phyloP scores from a whole-genome alignment of 2,113 vertebrate genomes.

The Mustelus asterias region DNA sequence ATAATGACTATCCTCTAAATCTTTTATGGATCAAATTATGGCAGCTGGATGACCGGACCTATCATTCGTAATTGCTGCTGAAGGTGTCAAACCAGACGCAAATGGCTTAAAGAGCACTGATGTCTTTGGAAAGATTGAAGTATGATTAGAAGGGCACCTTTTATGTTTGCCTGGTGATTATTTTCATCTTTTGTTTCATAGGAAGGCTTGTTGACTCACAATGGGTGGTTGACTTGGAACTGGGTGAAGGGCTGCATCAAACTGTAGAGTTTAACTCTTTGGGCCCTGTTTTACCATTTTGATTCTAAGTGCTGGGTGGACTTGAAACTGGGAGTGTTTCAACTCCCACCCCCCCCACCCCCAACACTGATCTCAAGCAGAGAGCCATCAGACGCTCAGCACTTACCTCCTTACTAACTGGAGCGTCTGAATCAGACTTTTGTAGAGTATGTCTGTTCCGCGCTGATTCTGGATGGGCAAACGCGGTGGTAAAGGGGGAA shows the following conservation, averaged over 20 bases:
- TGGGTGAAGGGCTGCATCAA: neutral
- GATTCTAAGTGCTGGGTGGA: too few relatives aligned
- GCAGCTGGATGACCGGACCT: neutral
- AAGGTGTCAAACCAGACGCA: neutral
- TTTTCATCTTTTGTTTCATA: neutral
- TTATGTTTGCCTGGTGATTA: neutral
- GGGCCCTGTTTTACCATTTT: too few relatives aligned
- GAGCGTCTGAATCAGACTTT: too few relatives aligned
- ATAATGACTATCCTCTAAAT: neutral
- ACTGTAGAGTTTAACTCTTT: neutral
- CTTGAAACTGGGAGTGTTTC: too few relatives aligned
- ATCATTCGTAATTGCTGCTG: neutral
- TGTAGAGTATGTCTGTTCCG: too few relatives aligned
- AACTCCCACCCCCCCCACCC: too few relatives aligned
- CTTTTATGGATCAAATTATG: neutral
- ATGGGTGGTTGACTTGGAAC: neutral
- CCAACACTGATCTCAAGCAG: too few relatives aligned
- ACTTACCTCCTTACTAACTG: too few relatives aligned
- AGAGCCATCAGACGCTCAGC: too few relatives aligned
- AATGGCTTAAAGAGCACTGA: neutral
- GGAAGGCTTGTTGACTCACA: neutral
- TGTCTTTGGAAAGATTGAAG: neutral
- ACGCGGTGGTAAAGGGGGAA: too few relatives aligned
- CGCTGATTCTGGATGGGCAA: too few relatives aligned
- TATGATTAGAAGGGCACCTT: neutral